Conservation (phyloP, 2,888 invertebrate genomes). For the Lordiphosa andalusiaca region DNA sequence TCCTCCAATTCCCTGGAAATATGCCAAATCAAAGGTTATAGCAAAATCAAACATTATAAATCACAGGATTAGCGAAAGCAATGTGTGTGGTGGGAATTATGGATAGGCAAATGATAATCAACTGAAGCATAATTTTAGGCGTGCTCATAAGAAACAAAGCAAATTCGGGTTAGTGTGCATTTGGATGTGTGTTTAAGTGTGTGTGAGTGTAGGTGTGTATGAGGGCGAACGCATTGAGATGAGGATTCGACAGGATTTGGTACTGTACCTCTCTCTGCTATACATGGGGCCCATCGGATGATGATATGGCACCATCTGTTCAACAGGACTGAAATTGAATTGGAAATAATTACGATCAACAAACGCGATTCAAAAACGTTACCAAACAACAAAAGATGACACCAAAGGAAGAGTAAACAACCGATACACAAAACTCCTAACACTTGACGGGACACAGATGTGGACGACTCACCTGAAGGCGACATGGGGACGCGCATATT, state of each 20-base stretch:
- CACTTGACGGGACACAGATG: constrained; percentile 8
- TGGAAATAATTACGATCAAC: constrained; percentile 71
- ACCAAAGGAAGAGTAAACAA: constrained; percentile 5
- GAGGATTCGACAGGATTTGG: constrained; percentile 57
- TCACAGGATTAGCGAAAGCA: background rate
- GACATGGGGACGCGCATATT: constrained; percentile 96
- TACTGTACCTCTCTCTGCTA: constrained; percentile 81
- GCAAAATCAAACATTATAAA: too few relatives aligned
- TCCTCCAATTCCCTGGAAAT: constrained; percentile 88
- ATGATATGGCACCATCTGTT: constrained; percentile 82
- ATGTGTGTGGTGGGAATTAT: constrained; percentile 20
- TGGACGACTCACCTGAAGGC: constrained; percentile 85
- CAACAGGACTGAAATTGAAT: constrained; percentile 81
- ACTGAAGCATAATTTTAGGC: constrained; percentile 34
- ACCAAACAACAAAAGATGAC: constrained; percentile 13
- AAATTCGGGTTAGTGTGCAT: constrained; percentile 10
- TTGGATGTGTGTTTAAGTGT: background rate
- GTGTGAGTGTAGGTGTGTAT: too few relatives aligned
- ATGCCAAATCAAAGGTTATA: constrained; percentile 37
- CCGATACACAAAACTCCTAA: constrained; percentile 25
- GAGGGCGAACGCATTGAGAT: constrained; percentile 35
- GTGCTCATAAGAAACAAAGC: constrained; percentile 35
- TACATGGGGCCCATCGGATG: constrained; percentile 81
- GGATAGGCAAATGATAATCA: constrained; percentile 47
- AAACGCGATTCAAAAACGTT: constrained; percentile 37